Base-by-base conservation (phyloP, 2,888 invertebrate species). In the Petrolisthes manimaculis region DNA sequence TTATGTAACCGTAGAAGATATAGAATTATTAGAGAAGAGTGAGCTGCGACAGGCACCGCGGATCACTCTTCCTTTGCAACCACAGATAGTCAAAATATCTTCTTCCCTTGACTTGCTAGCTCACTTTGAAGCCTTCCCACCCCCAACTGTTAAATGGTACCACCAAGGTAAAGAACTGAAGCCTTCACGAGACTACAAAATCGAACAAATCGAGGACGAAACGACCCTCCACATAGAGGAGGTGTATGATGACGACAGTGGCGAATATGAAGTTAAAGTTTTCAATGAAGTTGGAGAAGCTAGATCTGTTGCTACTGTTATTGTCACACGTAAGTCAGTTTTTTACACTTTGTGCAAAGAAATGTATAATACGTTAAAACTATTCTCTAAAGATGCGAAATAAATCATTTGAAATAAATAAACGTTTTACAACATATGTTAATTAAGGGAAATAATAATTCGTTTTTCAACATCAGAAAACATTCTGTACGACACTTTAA, bases 251-350 rank as follows among this genome's bases (percentile, higher is more conserved):
- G 96, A 96, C 92, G 96, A 96, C 92, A 95, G 95, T 89, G 98
- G 98, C 55, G 97, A 97, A 93, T 98, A 97, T 93, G 97, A 97
- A 94, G 95, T 97, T 18, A 94, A 96, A 54, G 95, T 97, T n/a
- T 95, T 95, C 92, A 97, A 96, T 93, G 94, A 95, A 89, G 95
- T 95, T 79, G 96, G 97, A 14, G 95, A 96, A 92, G 96, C 96
- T 1, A 95, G 96, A 92, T 95, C 97, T 67, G 96, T 96, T 4
- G 96, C 97, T 89, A 96, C 97, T 0, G 95, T 98, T n/a, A 95
- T 96, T 89, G 94, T 98, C 21, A 94, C 95, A 69, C 95, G 95
- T 92, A 93, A 94, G 37, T 80, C 82, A 37, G 37, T 37, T 37
- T 37, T 37, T 37, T 37, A 37, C 37, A 37, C 2, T 37, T 37